A percentile compares a stretch with the other conserved stretches of the same genome.
Evolutionary conservation across 1,140 invertebrate species (phyloP).

Genomic region (Varroa destructor): DNA sequence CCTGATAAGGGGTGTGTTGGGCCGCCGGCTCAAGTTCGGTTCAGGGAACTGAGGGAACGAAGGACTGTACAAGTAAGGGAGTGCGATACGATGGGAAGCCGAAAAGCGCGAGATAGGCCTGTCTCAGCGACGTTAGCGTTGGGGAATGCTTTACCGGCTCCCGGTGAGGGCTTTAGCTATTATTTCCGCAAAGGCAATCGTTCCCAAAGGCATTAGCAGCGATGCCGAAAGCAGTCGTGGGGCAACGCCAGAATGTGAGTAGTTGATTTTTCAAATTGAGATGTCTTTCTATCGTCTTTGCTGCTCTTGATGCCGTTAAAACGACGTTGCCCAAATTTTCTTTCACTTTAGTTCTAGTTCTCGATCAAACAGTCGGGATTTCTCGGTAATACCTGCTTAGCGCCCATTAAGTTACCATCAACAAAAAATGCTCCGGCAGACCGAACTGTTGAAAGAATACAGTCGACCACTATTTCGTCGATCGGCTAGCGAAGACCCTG

Average conservation of each 20-base stretch:
- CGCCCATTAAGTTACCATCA: neutral
- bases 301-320: neutral
- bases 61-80: neutral
- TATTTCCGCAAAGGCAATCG: conserved; percentile 4
- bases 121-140: neutral
- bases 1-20: too few relatives aligned
- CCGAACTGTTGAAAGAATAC: neutral
- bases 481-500: too few relatives aligned
- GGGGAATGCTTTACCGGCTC: neutral
- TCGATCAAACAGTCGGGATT: neutral
- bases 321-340: neutral
- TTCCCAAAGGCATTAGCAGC: conserved; percentile 27
- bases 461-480: too few relatives aligned
- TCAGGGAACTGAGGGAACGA: neutral
- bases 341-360: neutral
- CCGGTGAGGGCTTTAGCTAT: neutral
- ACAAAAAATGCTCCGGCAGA: neutral
- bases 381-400: neutral
- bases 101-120: neutral
- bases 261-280: conserved; percentile 25
- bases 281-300: neutral
- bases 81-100: neutral
- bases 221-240: neutral
- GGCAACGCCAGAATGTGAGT: neutral
- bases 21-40: neutral